Evolutionary conservation across 2,888 invertebrate genomes (phyloP).

Genomic region (Trachelus iudaicus): DNA sequence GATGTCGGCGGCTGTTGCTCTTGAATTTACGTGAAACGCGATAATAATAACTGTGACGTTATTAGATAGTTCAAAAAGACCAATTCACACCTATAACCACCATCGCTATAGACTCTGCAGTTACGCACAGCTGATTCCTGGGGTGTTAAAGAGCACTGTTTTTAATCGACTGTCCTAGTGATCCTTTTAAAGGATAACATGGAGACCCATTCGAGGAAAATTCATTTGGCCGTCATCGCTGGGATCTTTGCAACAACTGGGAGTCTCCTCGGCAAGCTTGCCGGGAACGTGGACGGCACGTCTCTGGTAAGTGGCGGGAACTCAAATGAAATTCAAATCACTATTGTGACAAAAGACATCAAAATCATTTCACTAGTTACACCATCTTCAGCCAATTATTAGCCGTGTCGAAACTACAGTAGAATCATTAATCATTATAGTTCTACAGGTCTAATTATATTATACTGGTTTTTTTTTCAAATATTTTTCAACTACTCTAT

Average conservation of each 20-base stretch:
- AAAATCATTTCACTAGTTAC: too few species aligned
- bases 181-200: neutral
- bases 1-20: too few species aligned
- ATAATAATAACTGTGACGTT: neutral
- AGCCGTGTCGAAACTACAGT: too few species aligned
- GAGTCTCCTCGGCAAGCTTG: constrained; percentile 75
- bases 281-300: constrained; percentile 60
- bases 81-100: neutral
- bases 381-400: too few species aligned
- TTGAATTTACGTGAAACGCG: too few species aligned
- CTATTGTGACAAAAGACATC: too few species aligned
- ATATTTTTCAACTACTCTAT: too few species aligned
- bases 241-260: constrained; percentile 74
- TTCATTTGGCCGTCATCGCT: constrained; percentile 68
- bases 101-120: neutral
- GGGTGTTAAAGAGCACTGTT: neutral
- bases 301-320: constrained; percentile 41
- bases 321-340: too few species aligned
- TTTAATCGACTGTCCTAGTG: neutral
- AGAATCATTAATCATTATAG: too few species aligned
- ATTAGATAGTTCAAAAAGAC: neutral
- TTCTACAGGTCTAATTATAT: too few species aligned
- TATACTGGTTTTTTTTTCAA: too few species aligned
- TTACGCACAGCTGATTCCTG: neutral
- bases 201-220: constrained; percentile 11